These are phyloP conservation scores for Clarias pachynema DNA, from an alignment of 2,797 vertebrate species.

Conservation along the genomic window DNA sequence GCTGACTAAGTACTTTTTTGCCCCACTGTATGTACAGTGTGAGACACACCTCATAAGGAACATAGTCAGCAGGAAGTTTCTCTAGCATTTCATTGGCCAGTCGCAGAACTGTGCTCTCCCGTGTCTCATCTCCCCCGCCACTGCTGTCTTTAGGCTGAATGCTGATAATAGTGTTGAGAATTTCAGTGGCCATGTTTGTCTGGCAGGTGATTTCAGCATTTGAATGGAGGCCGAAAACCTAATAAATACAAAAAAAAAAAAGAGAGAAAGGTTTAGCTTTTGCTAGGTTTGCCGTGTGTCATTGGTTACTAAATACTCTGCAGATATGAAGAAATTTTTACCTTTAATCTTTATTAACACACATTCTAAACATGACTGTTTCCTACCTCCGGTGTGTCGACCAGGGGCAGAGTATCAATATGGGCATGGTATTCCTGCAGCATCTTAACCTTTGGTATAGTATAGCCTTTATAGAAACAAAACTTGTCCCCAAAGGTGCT, in stretches of 20 bases:
- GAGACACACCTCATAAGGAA: slow-evolving; percentile 74
- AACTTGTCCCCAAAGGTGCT: slow-evolving; percentile 77
- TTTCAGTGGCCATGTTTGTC: slow-evolving; percentile 83
- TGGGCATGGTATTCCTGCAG: slow-evolving; percentile 78
- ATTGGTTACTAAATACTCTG: not conserved
- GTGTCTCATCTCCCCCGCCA: slow-evolving; percentile 75
- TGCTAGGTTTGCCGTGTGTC: not conserved
- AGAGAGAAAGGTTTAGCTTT: not conserved
- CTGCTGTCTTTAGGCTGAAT: slow-evolving; percentile 85
- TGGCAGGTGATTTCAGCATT: slow-evolving; percentile 87
- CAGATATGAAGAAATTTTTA: not conserved
- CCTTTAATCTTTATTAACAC: not conserved
- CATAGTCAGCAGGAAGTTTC: slow-evolving; percentile 83
- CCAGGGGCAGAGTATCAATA: slow-evolving; percentile 77
- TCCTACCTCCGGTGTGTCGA: slow-evolving; percentile 71
- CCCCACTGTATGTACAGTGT: not conserved
- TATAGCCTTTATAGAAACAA: slow-evolving; percentile 81
- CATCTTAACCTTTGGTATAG: slow-evolving; percentile 72
- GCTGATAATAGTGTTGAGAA: slow-evolving; percentile 78
- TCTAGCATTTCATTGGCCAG: slow-evolving; percentile 84
- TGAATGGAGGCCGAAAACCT: slow-evolving; percentile 86
- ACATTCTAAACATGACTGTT: not conserved
- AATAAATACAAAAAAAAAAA: not conserved
- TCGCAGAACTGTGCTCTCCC: slow-evolving; percentile 76
- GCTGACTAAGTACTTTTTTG: too few relatives aligned